A percentile compares a stretch with the other conserved stretches of the same genome.
Conservation (phyloP, 2,888 invertebrate species). For the Stenurella melanura region DNA sequence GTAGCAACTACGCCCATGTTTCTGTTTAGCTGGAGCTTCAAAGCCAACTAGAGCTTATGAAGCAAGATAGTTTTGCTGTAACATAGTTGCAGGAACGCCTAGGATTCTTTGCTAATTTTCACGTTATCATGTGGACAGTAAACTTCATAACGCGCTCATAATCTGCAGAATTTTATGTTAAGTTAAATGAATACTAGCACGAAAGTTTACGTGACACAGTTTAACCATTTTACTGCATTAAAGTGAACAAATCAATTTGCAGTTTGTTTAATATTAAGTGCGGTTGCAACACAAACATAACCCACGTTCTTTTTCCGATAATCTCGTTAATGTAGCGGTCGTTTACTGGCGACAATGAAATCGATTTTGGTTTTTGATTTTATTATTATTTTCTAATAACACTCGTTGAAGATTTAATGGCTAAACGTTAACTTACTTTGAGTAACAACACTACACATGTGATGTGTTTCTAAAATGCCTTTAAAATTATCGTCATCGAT, state of each 20-base stretch:
- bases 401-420: not conserved
- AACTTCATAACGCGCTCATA: slow-evolving; percentile 7
- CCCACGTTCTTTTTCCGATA: not conserved
- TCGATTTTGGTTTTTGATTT: not conserved
- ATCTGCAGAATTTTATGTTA: slow-evolving; percentile 1
- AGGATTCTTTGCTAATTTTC: slow-evolving; percentile 35
- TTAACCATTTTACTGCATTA: slow-evolving; percentile 2
- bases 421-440: not conserved
- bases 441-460: not conserved
- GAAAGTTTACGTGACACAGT: slow-evolving; percentile 10
- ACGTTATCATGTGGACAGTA: slow-evolving; percentile 26
- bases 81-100: slow-evolving; percentile 17
- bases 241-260: slow-evolving; percentile 26
- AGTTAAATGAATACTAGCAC: slow-evolving; percentile 23
- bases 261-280: slow-evolving; percentile 9
- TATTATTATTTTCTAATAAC: not conserved
- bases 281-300: slow-evolving; percentile 1
- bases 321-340: not conserved
- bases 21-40: not conserved
- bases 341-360: not conserved
- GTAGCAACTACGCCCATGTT: slow-evolving; percentile 30
- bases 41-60: not conserved
- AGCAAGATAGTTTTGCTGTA: slow-evolving; percentile 1
- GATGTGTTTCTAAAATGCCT: not conserved
- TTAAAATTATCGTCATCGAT: too few relatives aligned